phyloP scores from a whole-genome alignment of 92 coral and sea anemone species.

The Nematostella vectensis region DNA sequence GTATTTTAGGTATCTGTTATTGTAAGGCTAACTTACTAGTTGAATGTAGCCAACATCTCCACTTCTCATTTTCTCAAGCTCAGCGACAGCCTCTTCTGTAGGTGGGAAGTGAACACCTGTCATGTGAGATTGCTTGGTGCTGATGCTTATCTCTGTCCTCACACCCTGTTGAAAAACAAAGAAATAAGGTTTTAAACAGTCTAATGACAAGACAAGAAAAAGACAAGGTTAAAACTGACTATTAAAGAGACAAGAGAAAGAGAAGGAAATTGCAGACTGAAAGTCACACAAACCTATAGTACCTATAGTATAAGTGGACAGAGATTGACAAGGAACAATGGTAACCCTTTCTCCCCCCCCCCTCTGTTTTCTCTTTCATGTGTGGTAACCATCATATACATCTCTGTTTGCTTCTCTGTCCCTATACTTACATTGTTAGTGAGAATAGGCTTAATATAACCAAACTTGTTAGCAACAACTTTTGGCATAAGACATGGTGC shows the following conservation, averaged over 20 bases:
- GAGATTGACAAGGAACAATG: no score
- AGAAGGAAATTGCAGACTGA: neutral
- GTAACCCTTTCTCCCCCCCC: no score
- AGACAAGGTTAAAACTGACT: neutral
- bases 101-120: conserved; percentile 89
- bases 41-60: conserved; percentile 71
- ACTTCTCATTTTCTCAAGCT: conserved; percentile 47
- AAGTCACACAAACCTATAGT: neutral
- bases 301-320: neutral
- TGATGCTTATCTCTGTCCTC: conserved; percentile 68
- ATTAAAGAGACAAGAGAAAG: neutral
- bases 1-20: no score
- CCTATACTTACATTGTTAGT: no score
- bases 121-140: conserved; percentile 90
- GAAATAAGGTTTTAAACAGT: neutral
- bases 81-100: conserved; percentile 58
- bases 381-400: no score
- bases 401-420: no score
- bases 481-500: no score
- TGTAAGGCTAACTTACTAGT: conserved; percentile 55
- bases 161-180: conserved; percentile 31
- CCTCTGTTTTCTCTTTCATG: no score
- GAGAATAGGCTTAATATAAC: no score
- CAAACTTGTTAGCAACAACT: no score
- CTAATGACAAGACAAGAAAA: neutral